Evolutionary conservation across 2,797 vertebrate species (phyloP).

Genomic region (Erithacus rubecula): DNA sequence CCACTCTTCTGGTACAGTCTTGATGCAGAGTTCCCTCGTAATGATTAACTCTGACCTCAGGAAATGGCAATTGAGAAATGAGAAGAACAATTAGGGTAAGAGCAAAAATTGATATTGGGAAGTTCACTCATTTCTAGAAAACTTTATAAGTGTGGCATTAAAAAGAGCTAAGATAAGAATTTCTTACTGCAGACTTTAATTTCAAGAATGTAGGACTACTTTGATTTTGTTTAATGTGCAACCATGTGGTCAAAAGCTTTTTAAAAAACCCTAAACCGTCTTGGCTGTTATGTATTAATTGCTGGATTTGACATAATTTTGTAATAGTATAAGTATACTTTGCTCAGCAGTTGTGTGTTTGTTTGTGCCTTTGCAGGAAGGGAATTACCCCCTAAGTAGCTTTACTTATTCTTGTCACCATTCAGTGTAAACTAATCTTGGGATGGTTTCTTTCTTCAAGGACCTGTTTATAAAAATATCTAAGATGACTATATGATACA

Average conservation of each 20-base stretch:
- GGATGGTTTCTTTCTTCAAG: not conserved
- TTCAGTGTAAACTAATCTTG: not conserved
- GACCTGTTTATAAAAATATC: not conserved
- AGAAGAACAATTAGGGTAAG: not conserved
- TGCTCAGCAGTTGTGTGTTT: not conserved
- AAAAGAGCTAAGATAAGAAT: not conserved
- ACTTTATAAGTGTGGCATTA: not conserved
- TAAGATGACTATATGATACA: not conserved
- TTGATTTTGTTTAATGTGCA: not conserved
- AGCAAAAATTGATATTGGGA: not conserved
- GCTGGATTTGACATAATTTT: not conserved
- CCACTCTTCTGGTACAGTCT: not conserved
- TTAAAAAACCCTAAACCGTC: not conserved
- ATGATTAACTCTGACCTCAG: not conserved
- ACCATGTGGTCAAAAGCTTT: not conserved
- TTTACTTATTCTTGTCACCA: not conserved
- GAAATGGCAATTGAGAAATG: not conserved
- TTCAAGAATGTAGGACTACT: not conserved
- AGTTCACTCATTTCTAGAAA: not conserved
- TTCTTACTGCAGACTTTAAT: not conserved
- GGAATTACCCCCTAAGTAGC: not conserved
- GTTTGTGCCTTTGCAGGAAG: not conserved
- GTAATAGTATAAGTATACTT: not conserved
- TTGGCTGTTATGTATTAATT: not conserved
- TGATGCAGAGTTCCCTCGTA: not conserved